Evolutionary conservation across 1,140 invertebrate genomes (phyloP).

Genomic region (Heliconius nattereri): DNA sequence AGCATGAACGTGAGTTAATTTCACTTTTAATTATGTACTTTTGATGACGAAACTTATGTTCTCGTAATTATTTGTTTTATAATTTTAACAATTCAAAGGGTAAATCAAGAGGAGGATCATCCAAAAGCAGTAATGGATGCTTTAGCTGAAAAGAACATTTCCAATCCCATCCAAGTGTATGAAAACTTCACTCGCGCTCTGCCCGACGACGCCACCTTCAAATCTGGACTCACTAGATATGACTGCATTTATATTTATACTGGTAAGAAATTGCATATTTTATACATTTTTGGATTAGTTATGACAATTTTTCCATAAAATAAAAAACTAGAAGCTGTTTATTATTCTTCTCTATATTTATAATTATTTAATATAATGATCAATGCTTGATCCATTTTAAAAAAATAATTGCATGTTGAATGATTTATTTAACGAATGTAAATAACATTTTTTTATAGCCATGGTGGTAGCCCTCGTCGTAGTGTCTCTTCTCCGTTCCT

Average conservation of each 20-base stretch:
- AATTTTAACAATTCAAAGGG: constrained; percentile 49
- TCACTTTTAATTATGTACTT: too few species aligned
- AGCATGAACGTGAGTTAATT: too few species aligned
- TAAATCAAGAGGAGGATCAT: constrained; percentile 64
- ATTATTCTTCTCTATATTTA: too few species aligned
- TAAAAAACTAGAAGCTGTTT: neutral
- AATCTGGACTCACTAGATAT: constrained; percentile 57
- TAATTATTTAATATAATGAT: too few species aligned
- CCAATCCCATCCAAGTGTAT: constrained; percentile 25
- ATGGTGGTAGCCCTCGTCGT: constrained; percentile 84
- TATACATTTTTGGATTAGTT: neutral
- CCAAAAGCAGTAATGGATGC: constrained; percentile 35
- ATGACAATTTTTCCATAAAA: neutral
- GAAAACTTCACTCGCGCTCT: constrained; percentile 44
- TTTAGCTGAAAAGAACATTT: constrained; percentile 34
- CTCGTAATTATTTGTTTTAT: neutral
- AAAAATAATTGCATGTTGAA: too few species aligned
- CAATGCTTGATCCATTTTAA: too few species aligned
- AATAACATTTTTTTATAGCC: constrained; percentile 51
- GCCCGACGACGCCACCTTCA: constrained; percentile 55
- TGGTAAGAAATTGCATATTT: constrained; percentile 47
- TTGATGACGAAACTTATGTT: too few species aligned
- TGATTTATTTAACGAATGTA: neutral
- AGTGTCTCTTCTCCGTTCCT: constrained; percentile 81
- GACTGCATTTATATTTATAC: constrained; percentile 75